A percentile compares a stretch with the other conserved stretches of the same genome.
These are phyloP conservation scores for Halcyon smyrnensis DNA, from an alignment of 2,797 vertebrate genomes.

Conservation along the genomic window DNA sequence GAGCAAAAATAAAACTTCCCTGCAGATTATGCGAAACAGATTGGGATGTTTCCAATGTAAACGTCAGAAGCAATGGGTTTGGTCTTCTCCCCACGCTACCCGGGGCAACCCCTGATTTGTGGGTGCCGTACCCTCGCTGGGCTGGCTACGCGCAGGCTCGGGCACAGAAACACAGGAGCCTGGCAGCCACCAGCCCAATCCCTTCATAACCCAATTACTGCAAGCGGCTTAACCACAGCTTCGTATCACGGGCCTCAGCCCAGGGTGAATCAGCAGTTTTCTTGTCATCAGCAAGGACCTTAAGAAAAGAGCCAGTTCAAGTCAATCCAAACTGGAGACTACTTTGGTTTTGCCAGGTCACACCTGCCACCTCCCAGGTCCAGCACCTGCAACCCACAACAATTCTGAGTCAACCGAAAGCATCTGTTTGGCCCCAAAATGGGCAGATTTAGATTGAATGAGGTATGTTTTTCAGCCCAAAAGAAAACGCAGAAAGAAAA, in stretches of 20 bases:
- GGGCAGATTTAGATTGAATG: neutral
- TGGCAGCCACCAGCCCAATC: neutral
- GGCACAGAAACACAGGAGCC: neutral
- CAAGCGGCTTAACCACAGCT: neutral
- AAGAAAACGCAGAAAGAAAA: neutral
- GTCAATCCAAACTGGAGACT: neutral
- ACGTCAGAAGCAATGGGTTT: neutral
- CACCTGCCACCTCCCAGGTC: neutral
- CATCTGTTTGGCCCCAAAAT: neutral
- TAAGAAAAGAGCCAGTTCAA: neutral
- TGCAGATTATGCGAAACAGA: neutral
- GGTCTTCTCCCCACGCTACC: neutral
- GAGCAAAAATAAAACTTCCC: neutral
- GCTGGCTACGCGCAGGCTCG: neutral
- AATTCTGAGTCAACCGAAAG: neutral
- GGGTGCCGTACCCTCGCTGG: rapidly evolving
- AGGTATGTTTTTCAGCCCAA: neutral
- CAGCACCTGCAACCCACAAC: neutral
- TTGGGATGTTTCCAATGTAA: rapidly evolving
- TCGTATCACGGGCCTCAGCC: rapidly evolving
- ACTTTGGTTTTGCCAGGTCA: neutral
- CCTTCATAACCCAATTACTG: neutral
- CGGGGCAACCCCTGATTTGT: neutral
- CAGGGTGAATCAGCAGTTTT: neutral
- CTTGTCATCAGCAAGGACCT: neutral